A percentile compares a stretch with the other conserved stretches of the same genome.
Conservation (phyloP, 2,888 invertebrate species). For the Corbicula japonica region DNA sequence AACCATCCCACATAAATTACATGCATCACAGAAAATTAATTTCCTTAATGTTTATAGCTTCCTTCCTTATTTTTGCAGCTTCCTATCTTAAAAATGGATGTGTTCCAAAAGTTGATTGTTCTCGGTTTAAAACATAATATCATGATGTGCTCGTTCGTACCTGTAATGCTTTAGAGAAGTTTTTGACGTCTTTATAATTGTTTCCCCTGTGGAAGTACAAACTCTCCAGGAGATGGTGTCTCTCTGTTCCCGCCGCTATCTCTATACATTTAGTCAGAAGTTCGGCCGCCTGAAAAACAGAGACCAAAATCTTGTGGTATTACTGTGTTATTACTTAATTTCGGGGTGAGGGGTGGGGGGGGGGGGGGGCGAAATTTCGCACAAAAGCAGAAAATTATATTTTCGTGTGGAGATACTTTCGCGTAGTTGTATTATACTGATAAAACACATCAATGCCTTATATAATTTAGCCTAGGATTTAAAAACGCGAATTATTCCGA, state of each 20-base stretch:
- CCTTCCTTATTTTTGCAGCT: not conserved
- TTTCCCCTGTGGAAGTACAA: slow-evolving; percentile 72
- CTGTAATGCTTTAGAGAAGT: slow-evolving; percentile 61
- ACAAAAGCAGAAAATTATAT: not conserved
- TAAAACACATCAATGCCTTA: not conserved
- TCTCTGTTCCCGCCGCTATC: slow-evolving; percentile 23
- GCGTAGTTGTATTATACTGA: not conserved
- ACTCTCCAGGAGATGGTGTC: slow-evolving; percentile 39
- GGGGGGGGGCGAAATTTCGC: too few relatives aligned
- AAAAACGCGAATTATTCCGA: too few relatives aligned
- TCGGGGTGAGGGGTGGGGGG: not conserved
- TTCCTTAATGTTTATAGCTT: too few relatives aligned
- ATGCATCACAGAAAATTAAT: not conserved
- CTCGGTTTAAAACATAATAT: not conserved
- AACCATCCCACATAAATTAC: not conserved
- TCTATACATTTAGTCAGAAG: slow-evolving; percentile 58
- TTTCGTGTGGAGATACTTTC: not conserved
- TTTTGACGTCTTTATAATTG: slow-evolving; percentile 71
- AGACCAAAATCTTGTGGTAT: not conserved
- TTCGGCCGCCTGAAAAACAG: slow-evolving; percentile 47
- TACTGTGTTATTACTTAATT: not conserved
- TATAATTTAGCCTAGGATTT: not conserved
- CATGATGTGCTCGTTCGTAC: slow-evolving; percentile 18
- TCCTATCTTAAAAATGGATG: not conserved
- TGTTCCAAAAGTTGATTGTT: not conserved